Base-by-base conservation (phyloP, 2,888 invertebrate genomes). In the Phyto melanocephala region DNA sequence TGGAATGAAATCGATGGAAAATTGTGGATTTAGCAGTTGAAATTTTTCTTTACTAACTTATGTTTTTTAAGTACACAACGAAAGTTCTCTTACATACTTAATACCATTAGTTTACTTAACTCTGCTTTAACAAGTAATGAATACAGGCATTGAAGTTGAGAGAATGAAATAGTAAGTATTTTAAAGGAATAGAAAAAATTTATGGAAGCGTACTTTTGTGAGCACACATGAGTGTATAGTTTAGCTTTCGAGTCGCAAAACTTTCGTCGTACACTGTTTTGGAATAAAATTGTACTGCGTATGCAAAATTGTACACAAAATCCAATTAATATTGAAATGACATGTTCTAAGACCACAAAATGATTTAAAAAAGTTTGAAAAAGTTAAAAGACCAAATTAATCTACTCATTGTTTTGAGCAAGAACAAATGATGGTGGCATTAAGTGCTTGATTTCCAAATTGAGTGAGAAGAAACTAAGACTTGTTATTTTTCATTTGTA, bases 61-160 rank as follows among this genome's bases (percentile, higher is more conserved):
- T 68, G 68, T 10, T 24, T n/a, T n/a, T 37, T 54, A 52, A 56
- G 54, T 68, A 56, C 54, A 58, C 20, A 35, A 17, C 62, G 72
- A 11, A 60, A 42, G 45, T 72, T 72, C 47, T 62, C 42, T 42
- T 62, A 13, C 17, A 58, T 67, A n/a, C 15, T 28, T 68, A 54
- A 62, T 70, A 37, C 62, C 63, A 77, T 63, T 77, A 70, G 45
- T 47, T n/a, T 70, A 22, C 54, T 70, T 63, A 77, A 56, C 54
- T 63, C 70, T 62, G 17, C 24, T 45, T 40, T 24, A 40, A 28
- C 42, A 42, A 22, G 52, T 52, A 54, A 24, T 28, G 24, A 20
- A 13, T 22, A 37, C 20, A 37, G 20, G 33, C 33, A 62, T 24
- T 24, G 15, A 45, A 28, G 42, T 62, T 45, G 1, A n/a, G n/a